Evolutionary conservation across 2,113 vertebrate species (phyloP).

Genomic region (Myodes glareolus): DNA sequence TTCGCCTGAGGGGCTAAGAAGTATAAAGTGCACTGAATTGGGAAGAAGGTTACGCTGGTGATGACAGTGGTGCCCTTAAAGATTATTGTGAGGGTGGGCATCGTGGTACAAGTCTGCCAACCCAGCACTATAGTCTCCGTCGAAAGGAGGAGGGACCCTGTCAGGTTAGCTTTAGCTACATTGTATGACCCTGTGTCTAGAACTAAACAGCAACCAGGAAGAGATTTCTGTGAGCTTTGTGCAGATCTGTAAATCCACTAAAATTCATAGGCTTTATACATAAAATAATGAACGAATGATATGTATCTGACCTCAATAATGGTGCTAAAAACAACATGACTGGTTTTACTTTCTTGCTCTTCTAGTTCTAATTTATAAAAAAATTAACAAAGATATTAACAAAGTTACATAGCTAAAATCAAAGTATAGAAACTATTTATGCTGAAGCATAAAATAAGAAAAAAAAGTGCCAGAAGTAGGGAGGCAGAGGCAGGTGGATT

Average conservation of each 20-base stretch:
- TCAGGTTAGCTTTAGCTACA: background rate
- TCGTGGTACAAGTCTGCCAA: background rate
- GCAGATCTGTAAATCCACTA: background rate
- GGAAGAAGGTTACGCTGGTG: too few relatives aligned
- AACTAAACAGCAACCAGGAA: background rate
- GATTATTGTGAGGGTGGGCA: too few relatives aligned
- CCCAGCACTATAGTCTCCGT: background rate
- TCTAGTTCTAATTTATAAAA: background rate
- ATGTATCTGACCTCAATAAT: background rate
- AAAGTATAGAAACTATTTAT: background rate
- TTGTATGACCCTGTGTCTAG: background rate
- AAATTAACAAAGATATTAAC: background rate
- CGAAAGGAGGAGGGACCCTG: too few relatives aligned
- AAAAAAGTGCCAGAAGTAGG: background rate
- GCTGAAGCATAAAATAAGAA: constrained; percentile 33
- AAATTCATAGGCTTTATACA: background rate
- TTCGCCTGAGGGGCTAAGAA: background rate
- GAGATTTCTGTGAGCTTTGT: background rate
- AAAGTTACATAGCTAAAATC: background rate
- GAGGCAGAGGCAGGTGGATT: background rate
- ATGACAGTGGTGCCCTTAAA: background rate
- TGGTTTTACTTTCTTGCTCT: background rate
- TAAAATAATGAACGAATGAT: background rate
- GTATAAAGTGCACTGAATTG: too few relatives aligned
- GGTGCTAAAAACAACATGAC: background rate